A percentile compares a stretch with the other conserved stretches of the same genome.
phyloP scores from a whole-genome alignment of 2,888 invertebrate species.

The Cyclophora albipunctata region DNA sequence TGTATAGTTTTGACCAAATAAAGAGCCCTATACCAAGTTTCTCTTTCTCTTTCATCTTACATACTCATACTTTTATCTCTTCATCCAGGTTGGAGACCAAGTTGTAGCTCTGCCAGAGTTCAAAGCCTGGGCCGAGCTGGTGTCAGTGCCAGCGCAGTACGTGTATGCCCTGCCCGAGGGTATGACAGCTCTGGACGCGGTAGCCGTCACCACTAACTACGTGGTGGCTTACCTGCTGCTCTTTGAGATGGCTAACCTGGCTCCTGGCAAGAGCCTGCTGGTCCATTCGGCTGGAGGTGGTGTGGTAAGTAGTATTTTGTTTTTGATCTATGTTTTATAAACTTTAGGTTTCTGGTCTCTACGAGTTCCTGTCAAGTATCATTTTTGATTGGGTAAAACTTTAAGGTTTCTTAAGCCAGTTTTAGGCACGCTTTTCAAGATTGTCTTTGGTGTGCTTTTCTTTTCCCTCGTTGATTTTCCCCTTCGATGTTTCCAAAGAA shows the following conservation, averaged over 20 bases:
- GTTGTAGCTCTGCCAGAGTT: conserved; percentile 90
- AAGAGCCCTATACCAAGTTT: too few relatives aligned
- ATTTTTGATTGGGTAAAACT: too few relatives aligned
- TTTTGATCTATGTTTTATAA: neutral
- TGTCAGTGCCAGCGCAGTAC: conserved; percentile 85
- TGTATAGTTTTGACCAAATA: too few relatives aligned
- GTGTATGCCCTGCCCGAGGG: conserved; percentile 85
- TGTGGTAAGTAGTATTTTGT: conserved; percentile 79
- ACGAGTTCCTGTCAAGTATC: too few relatives aligned
- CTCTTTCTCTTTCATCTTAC: too few relatives aligned
- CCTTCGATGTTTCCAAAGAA: too few relatives aligned
- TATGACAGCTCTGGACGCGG: conserved; percentile 86
- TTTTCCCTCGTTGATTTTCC: too few relatives aligned
- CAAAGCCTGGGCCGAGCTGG: conserved; percentile 90
- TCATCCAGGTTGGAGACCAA: conserved; percentile 81
- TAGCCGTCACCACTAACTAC: conserved; percentile 90
- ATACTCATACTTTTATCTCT: too few relatives aligned
- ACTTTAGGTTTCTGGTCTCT: neutral
- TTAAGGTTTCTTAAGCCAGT: too few relatives aligned
- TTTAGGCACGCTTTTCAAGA: too few relatives aligned
- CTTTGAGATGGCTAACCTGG: conserved; percentile 87
- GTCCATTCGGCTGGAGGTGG: conserved; percentile 92
- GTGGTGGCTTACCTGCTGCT: conserved; percentile 89
- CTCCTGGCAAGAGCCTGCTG: conserved; percentile 86
- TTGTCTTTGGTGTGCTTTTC: too few relatives aligned